These are phyloP conservation scores for Rhea pennata DNA, from an alignment of 2,113 vertebrate species.

Conservation along the genomic window DNA sequence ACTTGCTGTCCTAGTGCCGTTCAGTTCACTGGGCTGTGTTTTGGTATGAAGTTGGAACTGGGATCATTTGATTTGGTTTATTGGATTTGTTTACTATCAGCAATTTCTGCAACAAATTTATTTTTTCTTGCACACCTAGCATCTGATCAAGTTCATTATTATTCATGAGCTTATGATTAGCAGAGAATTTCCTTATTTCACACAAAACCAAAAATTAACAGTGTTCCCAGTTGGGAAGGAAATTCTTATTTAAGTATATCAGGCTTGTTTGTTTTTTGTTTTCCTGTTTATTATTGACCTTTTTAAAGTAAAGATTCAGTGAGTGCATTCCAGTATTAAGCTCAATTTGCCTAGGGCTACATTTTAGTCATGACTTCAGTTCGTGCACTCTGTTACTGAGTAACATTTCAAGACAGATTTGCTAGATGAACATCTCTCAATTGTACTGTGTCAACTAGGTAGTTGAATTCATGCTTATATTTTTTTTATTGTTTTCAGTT, in stretches of 20 bases:
- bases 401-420: not conserved
- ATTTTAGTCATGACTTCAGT: not conserved
- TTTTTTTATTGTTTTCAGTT: not conserved
- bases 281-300: not conserved
- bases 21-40: not conserved
- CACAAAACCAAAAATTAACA: not conserved
- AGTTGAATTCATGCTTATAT: not conserved
- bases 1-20: not conserved
- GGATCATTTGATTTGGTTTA: not conserved
- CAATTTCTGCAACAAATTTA: not conserved
- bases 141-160: not conserved
- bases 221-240: not conserved
- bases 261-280: not conserved
- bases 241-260: not conserved
- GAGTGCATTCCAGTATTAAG: not conserved
- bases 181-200: not conserved
- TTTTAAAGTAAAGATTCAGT: not conserved
- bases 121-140: not conserved
- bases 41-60: not conserved
- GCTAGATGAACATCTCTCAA: not conserved
- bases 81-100: not conserved
- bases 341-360: not conserved
- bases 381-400: not conserved
- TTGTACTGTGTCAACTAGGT: not conserved
- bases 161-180: not conserved